Base-by-base conservation (phyloP, 2,113 vertebrate genomes). In the Callocephalon fimbriatum region DNA sequence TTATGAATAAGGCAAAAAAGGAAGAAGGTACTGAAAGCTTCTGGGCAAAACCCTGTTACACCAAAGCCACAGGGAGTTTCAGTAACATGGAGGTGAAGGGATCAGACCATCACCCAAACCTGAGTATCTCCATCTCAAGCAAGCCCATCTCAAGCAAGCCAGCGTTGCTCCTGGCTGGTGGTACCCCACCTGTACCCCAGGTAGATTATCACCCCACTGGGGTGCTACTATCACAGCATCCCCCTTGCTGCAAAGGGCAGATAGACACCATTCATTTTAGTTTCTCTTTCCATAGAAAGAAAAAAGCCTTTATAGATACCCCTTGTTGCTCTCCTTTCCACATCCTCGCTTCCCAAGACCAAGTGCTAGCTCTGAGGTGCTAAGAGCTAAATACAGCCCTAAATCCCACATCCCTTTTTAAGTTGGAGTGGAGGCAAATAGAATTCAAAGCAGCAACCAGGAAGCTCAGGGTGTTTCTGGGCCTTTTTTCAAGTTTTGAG, bases 291-390 rank as follows among this genome's bases (percentile, higher is more conserved):
- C 14, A 8, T 4, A 8, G 54, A 42, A 48, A 95, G 82, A 84
- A 96, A 78, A 95, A 97, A 92, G 35, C 58, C 68, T 96, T 96
- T 78, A 87, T 59, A 94, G 95, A 93, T 79, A 59, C 53, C 92
- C 59, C 92, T 96, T 94, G 96, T 95, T 56, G 35, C 77, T 92
- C 62, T 92, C 93, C 76, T 66, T 91, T 77, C 44, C 53, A 74
- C 13, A 11, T 17, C 35, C 65, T 66, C 50, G 15, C 82, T 89
- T 96, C 96, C 81, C 89, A 95, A 95, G 90, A 67, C n/a, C 74
- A 53, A 81, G 25, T 58, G 20, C 80, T 73, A 90, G 35, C 95
- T 96, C 91, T 80, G 44, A 82, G 82, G 62, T 80, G 70, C 81
- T 75, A 25, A 35, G 66, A 75, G 40, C 81, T 68, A 72, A 85